Conservation (phyloP, 2,888 invertebrate genomes). For the Saturnia japonica region DNA sequence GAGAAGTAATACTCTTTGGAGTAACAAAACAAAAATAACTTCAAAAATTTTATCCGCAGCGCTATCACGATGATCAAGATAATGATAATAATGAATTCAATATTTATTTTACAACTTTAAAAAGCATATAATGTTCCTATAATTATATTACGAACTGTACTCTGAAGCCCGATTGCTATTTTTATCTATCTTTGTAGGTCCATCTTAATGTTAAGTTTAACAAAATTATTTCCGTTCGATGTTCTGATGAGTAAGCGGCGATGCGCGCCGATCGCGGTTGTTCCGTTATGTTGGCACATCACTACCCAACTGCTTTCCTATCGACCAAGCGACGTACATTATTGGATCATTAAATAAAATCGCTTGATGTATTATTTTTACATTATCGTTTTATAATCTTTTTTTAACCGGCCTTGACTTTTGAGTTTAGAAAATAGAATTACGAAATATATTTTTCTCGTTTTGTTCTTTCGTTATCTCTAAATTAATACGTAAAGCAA, state of each 20-base stretch:
- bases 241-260: not conserved
- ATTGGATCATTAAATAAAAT: conserved; percentile 10
- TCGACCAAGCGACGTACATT: not conserved
- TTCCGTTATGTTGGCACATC: conserved; percentile 8
- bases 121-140: not conserved
- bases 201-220: not conserved
- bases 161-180: not conserved
- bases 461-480: not conserved
- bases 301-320: not conserved
- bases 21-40: no score
- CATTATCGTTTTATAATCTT: conserved; percentile 1
- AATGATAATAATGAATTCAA: no score
- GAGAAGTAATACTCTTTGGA: no score
- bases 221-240: not conserved
- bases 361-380: not conserved
- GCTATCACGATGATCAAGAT: no score
- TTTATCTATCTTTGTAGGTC: not conserved
- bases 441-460: not conserved
- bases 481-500: no score
- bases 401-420: not conserved
- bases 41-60: no score
- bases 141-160: not conserved
- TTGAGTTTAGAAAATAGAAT: not conserved
- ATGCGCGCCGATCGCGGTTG: not conserved
- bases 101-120: no score